Conservation (phyloP, 2,888 invertebrate species). For the Dione juno region DNA sequence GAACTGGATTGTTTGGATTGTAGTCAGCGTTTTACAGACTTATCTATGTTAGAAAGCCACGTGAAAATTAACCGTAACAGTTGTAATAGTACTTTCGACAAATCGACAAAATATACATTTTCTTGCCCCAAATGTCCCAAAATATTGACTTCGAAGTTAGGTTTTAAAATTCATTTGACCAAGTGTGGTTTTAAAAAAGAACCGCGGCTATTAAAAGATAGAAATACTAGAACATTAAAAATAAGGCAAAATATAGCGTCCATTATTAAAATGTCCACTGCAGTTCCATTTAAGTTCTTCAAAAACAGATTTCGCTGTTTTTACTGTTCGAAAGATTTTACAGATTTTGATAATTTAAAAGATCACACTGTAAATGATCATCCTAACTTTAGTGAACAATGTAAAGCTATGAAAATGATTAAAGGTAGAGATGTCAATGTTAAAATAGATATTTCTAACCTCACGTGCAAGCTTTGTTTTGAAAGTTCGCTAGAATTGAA, state of each 20-base stretch:
- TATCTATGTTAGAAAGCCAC: constrained; percentile 31
- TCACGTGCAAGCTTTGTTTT: constrained; percentile 54
- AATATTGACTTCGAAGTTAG: constrained; percentile 41
- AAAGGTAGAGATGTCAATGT: constrained; percentile 50
- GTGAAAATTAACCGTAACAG: constrained; percentile 26
- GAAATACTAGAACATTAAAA: constrained; percentile 35
- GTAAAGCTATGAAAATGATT: constrained; percentile 48
- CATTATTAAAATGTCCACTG: constrained; percentile 53
- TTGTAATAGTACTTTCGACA: neutral
- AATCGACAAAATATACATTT: constrained; percentile 25
- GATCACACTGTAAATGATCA: constrained; percentile 49
- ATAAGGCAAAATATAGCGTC: constrained; percentile 48
- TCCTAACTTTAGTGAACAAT: constrained; percentile 47
- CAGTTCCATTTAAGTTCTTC: constrained; percentile 58
- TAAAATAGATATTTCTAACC: constrained; percentile 52
- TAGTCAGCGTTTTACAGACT: constrained; percentile 33
- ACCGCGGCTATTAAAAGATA: constrained; percentile 28
- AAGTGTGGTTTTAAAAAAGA: constrained; percentile 40
- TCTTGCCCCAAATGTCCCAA: constrained; percentile 41
- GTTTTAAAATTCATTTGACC: constrained; percentile 40
- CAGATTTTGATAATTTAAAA: constrained; percentile 49
- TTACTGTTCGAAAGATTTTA: constrained; percentile 54
- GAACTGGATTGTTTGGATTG: constrained; percentile 49
- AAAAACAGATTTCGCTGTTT: constrained; percentile 57
- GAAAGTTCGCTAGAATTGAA: constrained; percentile 46